A percentile compares a stretch with the other conserved stretches of the same genome.
These are phyloP conservation scores for Brachionus manjavacas DNA, from an alignment of 1,140 invertebrate genomes.

Conservation along the genomic window DNA sequence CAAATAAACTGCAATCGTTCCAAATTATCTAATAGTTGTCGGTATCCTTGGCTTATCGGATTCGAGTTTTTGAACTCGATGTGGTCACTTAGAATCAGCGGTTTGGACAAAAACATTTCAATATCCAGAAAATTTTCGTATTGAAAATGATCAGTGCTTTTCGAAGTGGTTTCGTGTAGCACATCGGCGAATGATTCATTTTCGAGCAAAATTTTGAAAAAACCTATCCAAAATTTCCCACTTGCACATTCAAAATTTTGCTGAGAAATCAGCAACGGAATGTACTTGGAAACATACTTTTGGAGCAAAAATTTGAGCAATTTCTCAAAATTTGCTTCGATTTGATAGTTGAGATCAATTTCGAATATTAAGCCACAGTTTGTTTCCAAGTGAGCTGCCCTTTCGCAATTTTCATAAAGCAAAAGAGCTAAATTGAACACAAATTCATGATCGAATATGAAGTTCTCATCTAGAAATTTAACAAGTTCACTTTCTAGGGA, in stretches of 20 bases:
- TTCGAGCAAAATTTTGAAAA: neutral
- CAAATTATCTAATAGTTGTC: neutral
- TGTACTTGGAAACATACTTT: neutral
- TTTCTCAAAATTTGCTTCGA: neutral
- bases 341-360: neutral
- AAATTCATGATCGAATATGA: neutral
- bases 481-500: neutral
- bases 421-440: conserved; percentile 11
- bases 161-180: neutral
- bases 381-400: neutral
- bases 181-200: neutral
- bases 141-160: neutral
- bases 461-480: neutral
- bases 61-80: neutral
- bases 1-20: neutral
- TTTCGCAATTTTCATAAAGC: neutral
- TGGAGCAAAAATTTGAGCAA: neutral
- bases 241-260: neutral
- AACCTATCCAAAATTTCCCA: neutral
- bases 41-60: conserved; percentile 22
- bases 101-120: conserved; percentile 5
- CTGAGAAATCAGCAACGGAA: neutral
- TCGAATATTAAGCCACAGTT: neutral
- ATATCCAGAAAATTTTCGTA: neutral
- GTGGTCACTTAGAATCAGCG: neutral